Base-by-base conservation (phyloP, 2,113 vertebrate genomes). In the Mugil cephalus region DNA sequence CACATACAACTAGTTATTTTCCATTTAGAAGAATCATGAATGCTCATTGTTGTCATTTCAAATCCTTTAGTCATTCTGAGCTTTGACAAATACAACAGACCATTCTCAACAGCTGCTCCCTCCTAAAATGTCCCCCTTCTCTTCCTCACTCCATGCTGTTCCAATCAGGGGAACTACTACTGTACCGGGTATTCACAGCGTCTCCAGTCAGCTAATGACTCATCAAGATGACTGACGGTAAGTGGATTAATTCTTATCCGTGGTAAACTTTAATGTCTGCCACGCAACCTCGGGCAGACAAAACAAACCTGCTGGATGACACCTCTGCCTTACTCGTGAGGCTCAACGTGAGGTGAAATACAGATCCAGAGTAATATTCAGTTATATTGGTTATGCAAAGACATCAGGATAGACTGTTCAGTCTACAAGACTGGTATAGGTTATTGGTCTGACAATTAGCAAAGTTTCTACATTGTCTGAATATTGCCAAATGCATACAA, bases 161-260 rank as follows among this genome's bases (percentile, higher is more conserved):
- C 48, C 38, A 17, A 1, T 8, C 36, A 2, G 17, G 30, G 12
- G 46, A 0, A 43, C 55, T 13, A 21, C 24, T 30, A 30, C 24
- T 30, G 53, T 1, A 59, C 73, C 82, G 30, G 80, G 43, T 80
- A 50, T 87, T 80, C 50, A 40, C 53, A 68, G 55, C 61, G 62
- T 39, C 82, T 69, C 52, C 54, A 66, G 38, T 14, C 43, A 12
- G 52, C 55, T 50, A 60, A 53, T 72, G 75, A 85, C 56, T 85
- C 74, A 80, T 70, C 58, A 43, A 11, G 10, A 34, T 69, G 40
- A 19, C 62, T 15, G 12, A 30, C 48, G 63, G 15, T 82, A 86
- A 89, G 66, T 55, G 62, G 89, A 83, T 91, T 87, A 68, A 80
- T 78, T 84, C 47, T 74, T 71, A 85, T 88, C 84, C 72, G 63